Evolutionary conservation across 92 coral and sea anemone genomes (phyloP).

Genomic region (Muricea muricata): DNA sequence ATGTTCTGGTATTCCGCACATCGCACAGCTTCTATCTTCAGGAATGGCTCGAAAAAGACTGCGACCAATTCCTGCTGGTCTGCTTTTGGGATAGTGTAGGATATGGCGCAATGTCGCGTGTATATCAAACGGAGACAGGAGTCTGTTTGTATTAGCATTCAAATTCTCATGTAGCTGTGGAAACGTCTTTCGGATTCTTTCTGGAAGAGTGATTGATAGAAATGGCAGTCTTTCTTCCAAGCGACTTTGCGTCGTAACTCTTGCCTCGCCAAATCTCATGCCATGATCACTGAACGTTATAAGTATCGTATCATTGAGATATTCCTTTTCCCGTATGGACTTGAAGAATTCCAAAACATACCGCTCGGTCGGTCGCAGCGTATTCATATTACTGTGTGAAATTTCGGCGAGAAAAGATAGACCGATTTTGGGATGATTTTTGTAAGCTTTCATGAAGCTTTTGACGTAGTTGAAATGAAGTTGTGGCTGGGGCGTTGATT

Average conservation of each 20-base stretch:
- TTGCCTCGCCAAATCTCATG: conserved; percentile 76
- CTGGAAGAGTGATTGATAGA: conserved; percentile 84
- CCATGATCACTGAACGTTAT: conserved; percentile 90
- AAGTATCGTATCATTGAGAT: conserved; percentile 74
- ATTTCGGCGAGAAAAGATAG: conserved; percentile 75
- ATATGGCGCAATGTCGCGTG: conserved; percentile 84
- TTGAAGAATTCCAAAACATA: conserved; percentile 71
- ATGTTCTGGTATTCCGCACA: conserved; percentile 85
- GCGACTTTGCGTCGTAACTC: conserved; percentile 82
- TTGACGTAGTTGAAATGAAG: conserved; percentile 86
- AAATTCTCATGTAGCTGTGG: conserved; percentile 56
- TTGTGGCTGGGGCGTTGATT: conserved; percentile 78
- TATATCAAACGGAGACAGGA: conserved; percentile 91
- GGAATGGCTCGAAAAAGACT: conserved; percentile 72
- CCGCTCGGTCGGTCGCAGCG: conserved; percentile 49
- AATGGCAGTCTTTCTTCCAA: conserved; percentile 91
- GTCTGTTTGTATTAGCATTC: conserved; percentile 63
- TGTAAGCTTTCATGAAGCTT: conserved; percentile 81
- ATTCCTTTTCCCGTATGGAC: conserved; percentile 54
- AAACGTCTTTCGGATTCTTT: conserved; percentile 58
- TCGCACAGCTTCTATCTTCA: conserved; percentile 73
- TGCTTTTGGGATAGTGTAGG: conserved; percentile 69
- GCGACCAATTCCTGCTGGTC: conserved; percentile 66
- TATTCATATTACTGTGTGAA: conserved; percentile 68
- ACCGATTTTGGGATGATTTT: conserved; percentile 79